Conservation (phyloP, 1,140 invertebrate genomes). For the Danaus melanippus region DNA sequence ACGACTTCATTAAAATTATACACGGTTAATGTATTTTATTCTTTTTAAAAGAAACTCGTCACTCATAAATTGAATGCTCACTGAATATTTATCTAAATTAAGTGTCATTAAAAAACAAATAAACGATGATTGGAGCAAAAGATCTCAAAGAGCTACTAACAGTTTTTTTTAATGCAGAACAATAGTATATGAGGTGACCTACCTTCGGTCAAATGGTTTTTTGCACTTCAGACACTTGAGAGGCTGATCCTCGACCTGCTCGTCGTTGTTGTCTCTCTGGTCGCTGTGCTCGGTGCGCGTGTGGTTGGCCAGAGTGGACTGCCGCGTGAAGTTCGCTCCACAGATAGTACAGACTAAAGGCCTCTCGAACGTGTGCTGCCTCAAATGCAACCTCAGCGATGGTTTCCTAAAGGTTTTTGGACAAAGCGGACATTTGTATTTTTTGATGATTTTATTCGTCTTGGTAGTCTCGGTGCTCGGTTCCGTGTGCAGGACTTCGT, state of each 20-base stretch:
- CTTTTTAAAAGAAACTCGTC: too few species aligned
- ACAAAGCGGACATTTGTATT: conserved; percentile 78
- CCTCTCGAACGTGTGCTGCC: conserved; percentile 84
- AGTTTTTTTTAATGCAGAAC: not conserved
- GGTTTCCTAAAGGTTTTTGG: conserved; percentile 79
- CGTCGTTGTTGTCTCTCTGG: too few species aligned
- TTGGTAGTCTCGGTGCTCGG: conserved; percentile 35
- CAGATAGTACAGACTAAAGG: conserved; percentile 79
- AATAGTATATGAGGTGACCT: conserved; percentile 11
- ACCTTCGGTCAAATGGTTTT: conserved; percentile 42
- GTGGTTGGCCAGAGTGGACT: conserved; percentile 75
- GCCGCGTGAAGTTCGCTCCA: conserved; percentile 76
- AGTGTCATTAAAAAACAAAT: too few species aligned
- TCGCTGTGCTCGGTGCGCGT: conserved; percentile 61
- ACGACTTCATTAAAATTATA: too few species aligned
- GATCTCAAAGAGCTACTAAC: not conserved
- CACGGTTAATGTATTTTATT: too few species aligned
- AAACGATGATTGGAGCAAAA: not conserved
- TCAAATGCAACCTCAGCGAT: conserved; percentile 79
- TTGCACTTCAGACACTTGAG: conserved; percentile 30
- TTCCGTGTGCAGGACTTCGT: conserved; percentile 75
- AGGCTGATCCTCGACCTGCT: not conserved
- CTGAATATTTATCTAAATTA: too few species aligned
- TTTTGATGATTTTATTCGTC: conserved; percentile 51
- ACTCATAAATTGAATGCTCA: too few species aligned